Conservation (phyloP, 30 jellyfish, hydroid and myxozoan genomes). For the Aurelia aurita region DNA sequence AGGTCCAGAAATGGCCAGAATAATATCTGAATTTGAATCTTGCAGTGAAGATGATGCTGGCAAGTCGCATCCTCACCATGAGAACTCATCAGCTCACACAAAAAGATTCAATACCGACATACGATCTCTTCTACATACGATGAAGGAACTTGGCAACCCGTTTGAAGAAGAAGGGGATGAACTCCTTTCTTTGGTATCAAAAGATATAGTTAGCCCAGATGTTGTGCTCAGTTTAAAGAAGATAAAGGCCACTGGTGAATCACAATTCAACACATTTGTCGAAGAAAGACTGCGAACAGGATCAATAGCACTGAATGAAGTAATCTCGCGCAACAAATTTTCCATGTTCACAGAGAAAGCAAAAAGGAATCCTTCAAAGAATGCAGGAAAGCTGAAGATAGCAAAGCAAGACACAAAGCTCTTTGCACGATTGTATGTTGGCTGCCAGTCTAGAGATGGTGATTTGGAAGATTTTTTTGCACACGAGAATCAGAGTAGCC, state of each 20-base stretch:
- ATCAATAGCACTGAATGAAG: too few species aligned
- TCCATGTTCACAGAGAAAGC: too few species aligned
- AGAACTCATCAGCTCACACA: constrained; percentile 10
- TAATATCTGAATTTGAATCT: not conserved
- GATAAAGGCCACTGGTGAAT: too few species aligned
- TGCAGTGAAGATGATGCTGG: not conserved
- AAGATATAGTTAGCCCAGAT: too few species aligned
- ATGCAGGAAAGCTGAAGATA: not conserved
- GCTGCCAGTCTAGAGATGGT: constrained; percentile 32
- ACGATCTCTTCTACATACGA: not conserved
- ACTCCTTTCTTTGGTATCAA: too few species aligned
- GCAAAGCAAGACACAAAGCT: too few species aligned
- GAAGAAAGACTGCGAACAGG: too few species aligned
- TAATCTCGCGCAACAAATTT: too few species aligned
- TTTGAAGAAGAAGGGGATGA: too few species aligned
- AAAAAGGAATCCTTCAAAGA: constrained; percentile 3
- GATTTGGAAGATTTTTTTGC: constrained; percentile 4
- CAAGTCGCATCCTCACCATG: constrained; percentile 2
- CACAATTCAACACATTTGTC: too few species aligned
- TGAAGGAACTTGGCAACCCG: not conserved
- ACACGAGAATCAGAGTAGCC: constrained; percentile 3
- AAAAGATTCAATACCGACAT: not conserved
- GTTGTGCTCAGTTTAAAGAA: too few species aligned
- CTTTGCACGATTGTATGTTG: constrained; percentile 32
- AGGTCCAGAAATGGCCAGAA: constrained; percentile 54